Evolutionary conservation across 30 jellyfish, hydroid and myxozoan species (phyloP), one percentile per base, ranked within the genome.

Genomic region (Hydractinia echinata): DNA sequence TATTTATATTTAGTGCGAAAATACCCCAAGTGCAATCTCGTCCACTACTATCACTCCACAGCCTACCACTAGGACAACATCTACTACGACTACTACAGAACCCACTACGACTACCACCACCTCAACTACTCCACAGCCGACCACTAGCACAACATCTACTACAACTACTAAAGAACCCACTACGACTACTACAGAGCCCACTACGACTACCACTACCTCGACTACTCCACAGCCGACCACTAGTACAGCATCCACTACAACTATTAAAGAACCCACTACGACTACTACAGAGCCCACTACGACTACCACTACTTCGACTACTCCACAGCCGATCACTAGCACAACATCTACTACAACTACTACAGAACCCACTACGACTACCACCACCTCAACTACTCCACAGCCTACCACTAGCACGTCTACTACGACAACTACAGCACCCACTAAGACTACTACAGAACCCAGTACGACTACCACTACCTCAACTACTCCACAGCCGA

Each of bases 311-410:
- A 7, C 74, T 1, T 51, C 74, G 4, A 11, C 69, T 58, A 58
- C 69, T 11, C 1, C 69, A 58, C 15, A 58, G 3, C 15, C 15
- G 69, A 58, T 3, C 3, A 58, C 69, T 58, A 16, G 18, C 15
- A 58, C 69, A 56, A n/a, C 68, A 16, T 58, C 69, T 58, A 58
- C 69, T 11, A 58, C 69, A 58, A 58, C 69, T 58, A 58, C 69
- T 16, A 0, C 69, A 58, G 3, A 13, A 16, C 16, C 74, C 4
- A 64, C 74, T n/a, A 64, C 74, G 4, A 44, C 0, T 4, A 64
- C 74, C 3, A 1, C 74, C 5, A 44, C 9, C 4, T 0, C 39
- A 6, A 13, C 74, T 6, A 64, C 74, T 44, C 0, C 74, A 13
- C 4, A 64, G 4, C 19, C 18, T 13, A n/a, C n/a, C n/a, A n/a